Base-by-base conservation (phyloP, 1,140 invertebrate genomes). In the Camponotus floridanus region DNA sequence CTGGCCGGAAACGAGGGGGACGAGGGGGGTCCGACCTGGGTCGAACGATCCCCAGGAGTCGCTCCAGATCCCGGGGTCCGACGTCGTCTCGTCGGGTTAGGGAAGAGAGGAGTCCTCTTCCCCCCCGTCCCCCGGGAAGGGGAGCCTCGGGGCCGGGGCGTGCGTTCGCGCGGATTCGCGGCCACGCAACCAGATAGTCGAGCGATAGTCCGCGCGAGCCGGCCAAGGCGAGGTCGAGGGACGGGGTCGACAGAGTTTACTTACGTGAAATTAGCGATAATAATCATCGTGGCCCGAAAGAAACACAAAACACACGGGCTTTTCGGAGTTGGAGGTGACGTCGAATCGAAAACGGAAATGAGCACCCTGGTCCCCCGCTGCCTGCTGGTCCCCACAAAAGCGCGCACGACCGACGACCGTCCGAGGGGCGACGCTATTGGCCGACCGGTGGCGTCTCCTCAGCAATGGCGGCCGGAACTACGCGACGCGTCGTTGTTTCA, bases 241-340 rank as follows among this genome's bases (percentile, higher is more conserved):
- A 0, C 26, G 26, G 26, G 26, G 26, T 26, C 26, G 26, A 26
- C 0, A 26, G 26, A 26, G 26, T 26, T 65, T 93, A 95, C 94
- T 94, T 91, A 95, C 94, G 90, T 92, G 92, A 93, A 94, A 92
- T 94, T 92, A 93, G 90, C 91, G 86, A 91, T 92, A 94, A 93
- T 92, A 94, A 93, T 92, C 94, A 94, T 95, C 90, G 92, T 95
- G 93, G 86, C 89, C 92, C 91, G 92, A 93, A 91, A 92, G 92
- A 93, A 93, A 93, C 93, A 93, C 91, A 94, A 94, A 94, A 93
- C 92, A 92, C 92, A 93, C 93, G 92, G 87, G 91, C 92, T 1
- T 93, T 93, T 93, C 89, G 90, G 92, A 92, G 91, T 90, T 80
- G 90, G 91, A 84, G 26, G 26, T 94, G 93, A 94, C 94, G 93